Conservation (phyloP, 1,140 invertebrate species). For the Dysdera silvatica region DNA sequence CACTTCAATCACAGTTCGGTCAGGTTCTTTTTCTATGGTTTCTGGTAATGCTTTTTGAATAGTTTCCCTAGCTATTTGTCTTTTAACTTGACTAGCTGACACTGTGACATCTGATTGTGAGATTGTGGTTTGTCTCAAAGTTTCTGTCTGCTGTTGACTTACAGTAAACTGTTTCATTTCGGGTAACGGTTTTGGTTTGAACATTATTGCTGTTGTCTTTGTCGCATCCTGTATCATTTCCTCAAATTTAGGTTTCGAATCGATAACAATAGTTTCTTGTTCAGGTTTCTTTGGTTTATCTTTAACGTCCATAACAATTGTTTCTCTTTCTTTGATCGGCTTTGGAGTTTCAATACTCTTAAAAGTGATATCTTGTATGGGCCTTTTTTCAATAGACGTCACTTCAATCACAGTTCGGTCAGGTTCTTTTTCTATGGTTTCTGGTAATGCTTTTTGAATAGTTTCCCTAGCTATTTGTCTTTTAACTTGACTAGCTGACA, state of each 20-base stretch:
- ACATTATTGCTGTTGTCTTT: too few species aligned
- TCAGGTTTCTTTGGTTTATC: too few species aligned
- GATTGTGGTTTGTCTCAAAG: too few species aligned
- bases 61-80: constrained; percentile 31
- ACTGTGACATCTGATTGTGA: too few species aligned
- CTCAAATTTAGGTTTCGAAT: not conserved
- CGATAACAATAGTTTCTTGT: not conserved
- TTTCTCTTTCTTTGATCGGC: not conserved
- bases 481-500: too few species aligned
- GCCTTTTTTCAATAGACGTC: not conserved
- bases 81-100: too few species aligned
- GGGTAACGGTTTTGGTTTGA: not conserved
- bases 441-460: not conserved
- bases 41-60: constrained; percentile 13
- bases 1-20: constrained; percentile 24
- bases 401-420: constrained; percentile 5
- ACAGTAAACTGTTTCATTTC: not conserved
- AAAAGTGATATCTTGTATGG: constrained; percentile 34
- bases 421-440: constrained; percentile 19
- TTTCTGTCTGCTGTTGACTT: too few species aligned
- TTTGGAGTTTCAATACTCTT: not conserved
- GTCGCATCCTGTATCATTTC: not conserved
- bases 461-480: not conserved
- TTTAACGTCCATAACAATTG: not conserved
- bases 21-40: constrained; percentile 24